Conservation (phyloP, 2,888 invertebrate genomes). For the Phengaris arion region DNA sequence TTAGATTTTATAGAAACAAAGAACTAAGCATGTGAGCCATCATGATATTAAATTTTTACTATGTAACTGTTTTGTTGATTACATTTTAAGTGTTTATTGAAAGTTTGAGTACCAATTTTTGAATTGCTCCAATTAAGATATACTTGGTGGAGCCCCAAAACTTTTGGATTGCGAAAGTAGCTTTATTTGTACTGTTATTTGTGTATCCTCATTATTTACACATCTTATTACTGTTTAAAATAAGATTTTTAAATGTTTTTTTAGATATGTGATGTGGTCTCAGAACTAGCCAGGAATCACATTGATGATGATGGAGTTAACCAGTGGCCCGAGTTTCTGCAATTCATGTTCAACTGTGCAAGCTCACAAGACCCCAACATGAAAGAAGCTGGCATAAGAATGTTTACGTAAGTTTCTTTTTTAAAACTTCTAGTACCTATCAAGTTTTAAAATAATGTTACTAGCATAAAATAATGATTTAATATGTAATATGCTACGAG, state of each 20-base stretch:
- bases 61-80: not conserved
- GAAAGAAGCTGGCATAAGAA: constrained; percentile 95
- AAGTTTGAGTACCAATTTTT: no score
- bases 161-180: no score
- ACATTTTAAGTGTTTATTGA: no score
- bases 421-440: not conserved
- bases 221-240: not conserved
- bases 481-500: not conserved
- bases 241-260: constrained; percentile 31
- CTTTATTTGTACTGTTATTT: no score
- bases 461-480: not conserved
- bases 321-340: constrained; percentile 97
- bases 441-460: no score
- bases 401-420: constrained; percentile 88
- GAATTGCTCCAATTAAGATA: no score
- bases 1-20: constrained; percentile 21
- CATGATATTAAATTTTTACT: not conserved
- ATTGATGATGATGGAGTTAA: constrained; percentile 97
- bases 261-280: constrained; percentile 93
- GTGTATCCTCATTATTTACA: no score
- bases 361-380: constrained; percentile 89
- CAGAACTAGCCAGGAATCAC: constrained; percentile 96
- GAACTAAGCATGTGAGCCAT: constrained; percentile 19
- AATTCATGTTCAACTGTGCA: constrained; percentile 97
- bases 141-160: no score